Percentiles rank a stretch among this genome's conserved stretches.
Evolutionary conservation across 2,888 invertebrate genomes (phyloP).

Genomic region (Acrobasis suavella): DNA sequence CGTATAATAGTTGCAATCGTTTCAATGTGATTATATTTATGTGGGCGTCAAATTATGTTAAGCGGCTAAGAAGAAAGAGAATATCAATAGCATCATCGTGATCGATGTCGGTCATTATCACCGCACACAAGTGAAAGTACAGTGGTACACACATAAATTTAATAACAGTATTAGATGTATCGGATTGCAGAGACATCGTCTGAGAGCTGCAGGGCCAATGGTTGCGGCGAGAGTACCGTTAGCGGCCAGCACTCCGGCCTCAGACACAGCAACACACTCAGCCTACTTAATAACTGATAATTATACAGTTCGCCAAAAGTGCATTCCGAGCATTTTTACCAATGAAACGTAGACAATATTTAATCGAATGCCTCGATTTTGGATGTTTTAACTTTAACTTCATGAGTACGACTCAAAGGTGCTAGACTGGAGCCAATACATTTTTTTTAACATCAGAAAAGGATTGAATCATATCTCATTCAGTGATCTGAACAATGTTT

Average conservation of each 20-base stretch:
- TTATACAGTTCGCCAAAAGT: conserved; percentile 29
- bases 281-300: conserved; percentile 65
- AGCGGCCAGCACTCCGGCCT: conserved; percentile 45
- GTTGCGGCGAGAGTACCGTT: conserved; percentile 62
- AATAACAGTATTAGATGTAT: conserved; percentile 79
- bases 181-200: conserved; percentile 70
- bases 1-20: conserved; percentile 28
- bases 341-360: not conserved
- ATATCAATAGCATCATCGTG: conserved; percentile 57
- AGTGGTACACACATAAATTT: conserved; percentile 68
- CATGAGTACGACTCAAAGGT: not conserved
- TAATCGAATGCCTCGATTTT: not conserved
- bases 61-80: conserved; percentile 51
- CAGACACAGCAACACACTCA: conserved; percentile 37
- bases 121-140: conserved; percentile 72
- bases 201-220: conserved; percentile 68
- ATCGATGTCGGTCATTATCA: conserved; percentile 68
- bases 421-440: no score
- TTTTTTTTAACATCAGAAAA: no score
- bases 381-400: not conserved
- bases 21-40: conserved; percentile 24
- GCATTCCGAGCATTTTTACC: conserved; percentile 17
- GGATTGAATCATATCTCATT: no score
- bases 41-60: conserved; percentile 60
- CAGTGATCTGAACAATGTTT: no score